Evolutionary conservation across 2,888 invertebrate species (phyloP), one percentile per base, ranked within the genome.

Genomic region (Ennomos fuscantarius): DNA sequence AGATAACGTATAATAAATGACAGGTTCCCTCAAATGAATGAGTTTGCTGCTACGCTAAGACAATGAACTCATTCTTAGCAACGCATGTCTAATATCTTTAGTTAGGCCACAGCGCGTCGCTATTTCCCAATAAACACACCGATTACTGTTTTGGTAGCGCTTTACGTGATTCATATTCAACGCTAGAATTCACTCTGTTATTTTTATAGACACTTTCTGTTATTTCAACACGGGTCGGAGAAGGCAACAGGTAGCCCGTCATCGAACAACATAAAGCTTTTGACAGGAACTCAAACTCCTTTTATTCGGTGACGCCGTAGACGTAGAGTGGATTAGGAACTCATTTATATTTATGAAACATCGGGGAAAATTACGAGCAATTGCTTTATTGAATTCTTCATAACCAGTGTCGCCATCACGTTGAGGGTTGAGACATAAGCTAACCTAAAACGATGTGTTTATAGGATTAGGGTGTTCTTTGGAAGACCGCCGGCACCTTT

Each of bases 171-270:
- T 36, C 44, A 40, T 40, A 44, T 24, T 24, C 5, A 24, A 24
- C 24, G 24, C 24, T 15, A 15, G 15, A 3, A 24, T 24, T 6
- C 5, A 24, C 24, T 3, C 24, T 24, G 24, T 24, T 24, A 24
- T 55, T 55, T 45, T 0, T 5, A 45, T 24, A 44, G 40, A 12
- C 40, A 33, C 6, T 13, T 32, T 46, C 36, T 50, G 51, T 56
- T 56, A 36, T 46, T 51, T 56, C 37, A 11, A 15, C 41, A 37
- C 24, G 45, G 35, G 39, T 45, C 24, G 32, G 41, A 40, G 31
- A 34, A 36, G 65, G 71, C 74, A 75, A 74, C 75, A 74, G 70
- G 73, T 74, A 52, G 56, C 48, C 54, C 43, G 56, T 62, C 64
- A 67, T 48, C 61, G 41, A 54, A 49, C 42, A 50, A 57, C 41